These are phyloP conservation scores for Paradisaea rubra DNA, from an alignment of 2,113 vertebrate species.

Conservation along the genomic window DNA sequence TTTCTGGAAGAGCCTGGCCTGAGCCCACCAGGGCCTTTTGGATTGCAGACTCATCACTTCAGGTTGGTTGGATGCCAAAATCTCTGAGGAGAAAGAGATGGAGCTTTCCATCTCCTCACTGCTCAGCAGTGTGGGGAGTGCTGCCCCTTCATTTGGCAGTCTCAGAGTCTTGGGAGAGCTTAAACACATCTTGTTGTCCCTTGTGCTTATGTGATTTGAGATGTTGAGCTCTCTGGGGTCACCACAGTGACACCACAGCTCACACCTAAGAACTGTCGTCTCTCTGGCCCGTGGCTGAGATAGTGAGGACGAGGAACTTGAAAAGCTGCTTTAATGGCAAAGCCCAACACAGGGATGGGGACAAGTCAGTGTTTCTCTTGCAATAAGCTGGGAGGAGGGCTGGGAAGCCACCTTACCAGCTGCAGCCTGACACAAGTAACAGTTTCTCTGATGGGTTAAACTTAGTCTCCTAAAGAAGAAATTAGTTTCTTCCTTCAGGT, in stretches of 20 bases:
- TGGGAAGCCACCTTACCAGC: neutral
- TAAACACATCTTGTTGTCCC: neutral
- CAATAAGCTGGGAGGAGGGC: neutral
- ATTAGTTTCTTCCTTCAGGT: neutral
- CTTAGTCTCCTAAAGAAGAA: neutral
- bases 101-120: neutral
- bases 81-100: neutral
- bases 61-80: neutral
- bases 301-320: neutral
- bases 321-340: neutral
- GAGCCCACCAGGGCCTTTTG: neutral
- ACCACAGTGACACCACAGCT: fast-evolving
- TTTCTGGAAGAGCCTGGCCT: neutral
- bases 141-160: neutral
- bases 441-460: neutral
- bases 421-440: neutral
- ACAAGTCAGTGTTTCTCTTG: neutral
- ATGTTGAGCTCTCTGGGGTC: neutral
- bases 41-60: neutral
- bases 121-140: fast-evolving
- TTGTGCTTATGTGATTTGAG: neutral
- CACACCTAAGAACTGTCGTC: neutral
- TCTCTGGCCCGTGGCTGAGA: neutral
- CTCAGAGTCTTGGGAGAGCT: neutral
- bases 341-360: fast-evolving